phyloP scores from a whole-genome alignment of 2,113 vertebrate species.

The Globicephala melas region DNA sequence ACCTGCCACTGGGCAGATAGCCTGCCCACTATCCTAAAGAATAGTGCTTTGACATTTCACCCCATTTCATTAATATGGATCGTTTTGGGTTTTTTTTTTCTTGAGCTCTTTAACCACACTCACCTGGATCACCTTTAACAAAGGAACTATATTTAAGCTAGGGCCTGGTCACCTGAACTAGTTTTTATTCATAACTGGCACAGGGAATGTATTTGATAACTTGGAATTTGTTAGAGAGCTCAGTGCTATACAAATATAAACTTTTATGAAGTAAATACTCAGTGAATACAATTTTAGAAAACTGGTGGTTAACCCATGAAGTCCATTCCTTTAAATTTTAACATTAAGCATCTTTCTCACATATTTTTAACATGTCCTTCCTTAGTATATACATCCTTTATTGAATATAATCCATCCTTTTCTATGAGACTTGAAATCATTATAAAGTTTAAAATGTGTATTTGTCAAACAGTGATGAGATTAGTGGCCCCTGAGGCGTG shows the following conservation, averaged over 20 bases:
- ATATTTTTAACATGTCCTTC: background rate
- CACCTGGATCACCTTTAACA: constrained; percentile 27
- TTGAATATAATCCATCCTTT: background rate
- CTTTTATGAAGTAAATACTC: background rate
- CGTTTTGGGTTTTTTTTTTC: background rate
- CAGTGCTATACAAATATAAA: background rate
- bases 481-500: background rate
- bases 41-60: background rate
- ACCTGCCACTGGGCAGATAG: too few species aligned
- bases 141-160: background rate
- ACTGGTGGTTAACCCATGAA: background rate
- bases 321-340: background rate
- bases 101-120: constrained; percentile 26
- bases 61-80: background rate
- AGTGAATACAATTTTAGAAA: background rate
- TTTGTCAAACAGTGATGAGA: background rate
- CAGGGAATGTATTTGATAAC: background rate
- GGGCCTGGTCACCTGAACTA: background rate
- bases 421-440: background rate
- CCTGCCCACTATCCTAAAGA: background rate
- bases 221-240: background rate
- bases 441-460: background rate
- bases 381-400: background rate
- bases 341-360: background rate
- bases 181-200: background rate